A percentile compares a stretch with the other conserved stretches of the same genome.
Conservation (phyloP, 2,888 invertebrate species). For the Suillia variegata region DNA sequence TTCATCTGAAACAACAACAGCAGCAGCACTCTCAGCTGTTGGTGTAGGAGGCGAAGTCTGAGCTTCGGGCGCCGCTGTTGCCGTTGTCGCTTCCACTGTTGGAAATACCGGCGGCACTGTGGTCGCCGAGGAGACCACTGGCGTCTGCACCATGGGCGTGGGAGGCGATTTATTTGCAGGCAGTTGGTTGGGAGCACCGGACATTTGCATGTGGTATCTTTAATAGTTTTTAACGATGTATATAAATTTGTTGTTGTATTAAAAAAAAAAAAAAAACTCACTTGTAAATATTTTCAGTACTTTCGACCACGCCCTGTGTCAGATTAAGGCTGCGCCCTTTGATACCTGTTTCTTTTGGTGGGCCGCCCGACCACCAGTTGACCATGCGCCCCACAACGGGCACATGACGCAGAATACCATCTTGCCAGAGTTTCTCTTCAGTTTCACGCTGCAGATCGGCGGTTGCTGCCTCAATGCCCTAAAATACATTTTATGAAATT, state of each 20-base stretch:
- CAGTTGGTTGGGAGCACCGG: constrained; percentile 65
- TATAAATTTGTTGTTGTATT: neutral
- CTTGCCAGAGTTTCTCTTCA: constrained; percentile 89
- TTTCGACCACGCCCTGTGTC: constrained; percentile 77
- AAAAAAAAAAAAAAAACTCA: constrained; percentile 31
- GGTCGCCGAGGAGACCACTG: constrained; percentile 62
- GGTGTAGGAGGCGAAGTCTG: constrained; percentile 58
- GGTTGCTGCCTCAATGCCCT: constrained; percentile 91
- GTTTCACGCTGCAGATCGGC: constrained; percentile 90
- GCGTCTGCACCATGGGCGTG: constrained; percentile 72
- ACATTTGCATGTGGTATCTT: constrained; percentile 82
- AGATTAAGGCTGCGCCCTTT: constrained; percentile 84
- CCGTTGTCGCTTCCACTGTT: constrained; percentile 31
- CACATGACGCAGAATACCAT: constrained; percentile 91
- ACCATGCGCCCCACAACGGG: constrained; percentile 93
- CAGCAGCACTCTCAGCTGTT: constrained; percentile 62
- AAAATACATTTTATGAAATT: constrained; percentile 10
- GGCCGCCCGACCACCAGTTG: constrained; percentile 97
- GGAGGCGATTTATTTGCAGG: constrained; percentile 70
- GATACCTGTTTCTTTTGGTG: constrained; percentile 72
- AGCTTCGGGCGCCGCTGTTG: constrained; percentile 65
- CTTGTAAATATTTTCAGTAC: constrained; percentile 77
- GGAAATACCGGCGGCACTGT: constrained; percentile 57
- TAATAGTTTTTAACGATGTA: too few relatives aligned
- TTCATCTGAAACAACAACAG: constrained; percentile 3